A percentile compares a stretch with the other conserved stretches of the same genome.
Evolutionary conservation across 92 coral and sea anemone genomes (phyloP).

Genomic region (Heliopora coerulea): DNA sequence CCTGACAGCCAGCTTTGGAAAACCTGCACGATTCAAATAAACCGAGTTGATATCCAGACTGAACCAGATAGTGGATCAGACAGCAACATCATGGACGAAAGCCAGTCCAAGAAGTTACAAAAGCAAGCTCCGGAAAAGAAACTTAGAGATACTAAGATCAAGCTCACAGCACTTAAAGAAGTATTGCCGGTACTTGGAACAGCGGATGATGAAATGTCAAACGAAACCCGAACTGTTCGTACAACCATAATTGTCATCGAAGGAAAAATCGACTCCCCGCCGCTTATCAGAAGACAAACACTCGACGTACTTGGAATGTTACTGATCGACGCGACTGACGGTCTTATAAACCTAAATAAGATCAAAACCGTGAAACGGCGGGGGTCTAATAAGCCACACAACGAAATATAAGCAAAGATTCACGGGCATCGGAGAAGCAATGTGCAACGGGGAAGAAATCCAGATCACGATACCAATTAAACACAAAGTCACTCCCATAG

Average conservation of each 20-base stretch:
- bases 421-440: too few species aligned
- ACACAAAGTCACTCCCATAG: too few species aligned
- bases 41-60: conserved; percentile 38
- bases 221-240: conserved; percentile 44
- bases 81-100: conserved; percentile 53
- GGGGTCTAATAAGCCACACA: too few species aligned
- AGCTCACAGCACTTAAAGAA: conserved; percentile 53
- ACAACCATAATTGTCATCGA: conserved; percentile 47
- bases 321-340: conserved; percentile 51
- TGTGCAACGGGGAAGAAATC: conserved; percentile 42
- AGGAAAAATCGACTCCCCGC: conserved; percentile 66
- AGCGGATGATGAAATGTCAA: conserved; percentile 46
- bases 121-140: conserved; percentile 48
- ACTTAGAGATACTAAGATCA: conserved; percentile 42
- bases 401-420: too few species aligned
- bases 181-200: conserved; percentile 61
- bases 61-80: conserved; percentile 65
- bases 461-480: too few species aligned
- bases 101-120: conserved; percentile 36
- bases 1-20: too few species aligned
- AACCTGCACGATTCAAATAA: conserved; percentile 48
- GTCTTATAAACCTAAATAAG: too few species aligned
- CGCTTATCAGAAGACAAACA: conserved; percentile 55
- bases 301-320: conserved; percentile 62
- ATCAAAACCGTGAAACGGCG: too few species aligned